Evolutionary conservation across 2,113 vertebrate genomes (phyloP).

Genomic region (Tinamus guttatus): DNA sequence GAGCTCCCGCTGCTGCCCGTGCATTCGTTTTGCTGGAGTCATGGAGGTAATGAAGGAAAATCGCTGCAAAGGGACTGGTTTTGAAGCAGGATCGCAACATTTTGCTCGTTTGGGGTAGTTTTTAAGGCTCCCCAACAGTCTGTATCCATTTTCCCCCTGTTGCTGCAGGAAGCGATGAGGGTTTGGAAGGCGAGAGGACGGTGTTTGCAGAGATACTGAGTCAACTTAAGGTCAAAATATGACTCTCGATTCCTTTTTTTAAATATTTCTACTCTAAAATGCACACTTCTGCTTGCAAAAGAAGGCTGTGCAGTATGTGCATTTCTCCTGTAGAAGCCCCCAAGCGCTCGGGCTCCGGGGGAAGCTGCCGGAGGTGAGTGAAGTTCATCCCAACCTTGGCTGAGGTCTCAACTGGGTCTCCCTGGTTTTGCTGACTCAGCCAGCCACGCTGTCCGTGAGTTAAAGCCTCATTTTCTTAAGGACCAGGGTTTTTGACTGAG

Average conservation of each 20-base stretch:
- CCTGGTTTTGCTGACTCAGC: not conserved
- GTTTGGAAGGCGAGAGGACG: not conserved
- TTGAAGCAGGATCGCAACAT: not conserved
- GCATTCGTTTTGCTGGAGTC: not conserved
- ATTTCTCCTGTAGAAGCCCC: not conserved
- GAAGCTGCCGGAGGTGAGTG: not conserved
- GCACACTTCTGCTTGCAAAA: not conserved
- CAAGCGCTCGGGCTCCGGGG: not conserved
- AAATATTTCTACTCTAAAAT: not conserved
- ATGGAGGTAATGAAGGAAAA: not conserved
- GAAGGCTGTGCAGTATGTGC: not conserved
- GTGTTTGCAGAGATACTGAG: not conserved
- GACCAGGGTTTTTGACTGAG: not conserved
- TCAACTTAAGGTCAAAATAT: not conserved
- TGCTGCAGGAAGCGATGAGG: too few relatives aligned
- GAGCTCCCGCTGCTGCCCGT: not conserved
- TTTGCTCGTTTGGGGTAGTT: not conserved
- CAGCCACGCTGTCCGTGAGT: not conserved
- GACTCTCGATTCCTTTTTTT: not conserved
- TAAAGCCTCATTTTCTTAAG: not conserved
- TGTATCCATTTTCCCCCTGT: accelerated
- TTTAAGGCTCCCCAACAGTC: not conserved
- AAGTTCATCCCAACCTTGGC: not conserved
- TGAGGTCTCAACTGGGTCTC: not conserved
- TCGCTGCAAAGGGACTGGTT: not conserved